Evolutionary conservation across 1,140 invertebrate genomes (phyloP), one percentile per base, ranked within the genome.

Genomic region (Acyrthosiphon pisum): DNA sequence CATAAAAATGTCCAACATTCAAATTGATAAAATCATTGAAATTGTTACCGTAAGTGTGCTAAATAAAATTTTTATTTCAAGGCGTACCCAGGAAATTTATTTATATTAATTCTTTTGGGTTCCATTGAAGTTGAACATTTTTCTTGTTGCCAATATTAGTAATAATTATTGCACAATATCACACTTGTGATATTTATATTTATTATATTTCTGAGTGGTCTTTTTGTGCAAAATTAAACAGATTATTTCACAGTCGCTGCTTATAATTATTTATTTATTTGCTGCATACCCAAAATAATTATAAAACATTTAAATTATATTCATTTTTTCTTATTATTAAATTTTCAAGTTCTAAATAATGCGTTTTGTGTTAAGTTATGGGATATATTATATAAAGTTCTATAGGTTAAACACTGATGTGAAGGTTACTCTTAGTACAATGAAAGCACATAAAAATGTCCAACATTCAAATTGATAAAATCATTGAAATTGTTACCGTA

Each of bases 181-280:
- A 91, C 68, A 91, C 90, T 91, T 76, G 48, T 20, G 48, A 83
- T 26, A 20, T 50, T 50, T 50, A 50, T 91, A 48, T 41, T 41
- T 91, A 50, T 91, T 1, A 48, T 46, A 44, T 20, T 81, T n/a
- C 14, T 91, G 90, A 91, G 90, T 91, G 90, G 90, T 91, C 90
- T 91, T 91, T 22, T 91, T 91, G 90, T 91, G 90, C 90, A 83
- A 91, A 91, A 91, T 48, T 23, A 50, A 48, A 83, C n/a, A 35
- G 44, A 91, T 46, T 81, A 83, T 91, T 91, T 91, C 41, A 83
- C 46, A 91, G 90, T 91, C 90, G 44, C 60, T 91, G 60, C 60
- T 91, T 4, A n/a, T 91, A 91, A 46, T 60, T 53, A 41, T 37
- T 76, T 41, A 81, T 91, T 46, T 76, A 91, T 81, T 48, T 46